Evolutionary conservation across 35 echinoderm and acorn worm genomes (phyloP), one percentile per base, ranked within the genome.

Genomic region (Nesometra sesokonis): DNA sequence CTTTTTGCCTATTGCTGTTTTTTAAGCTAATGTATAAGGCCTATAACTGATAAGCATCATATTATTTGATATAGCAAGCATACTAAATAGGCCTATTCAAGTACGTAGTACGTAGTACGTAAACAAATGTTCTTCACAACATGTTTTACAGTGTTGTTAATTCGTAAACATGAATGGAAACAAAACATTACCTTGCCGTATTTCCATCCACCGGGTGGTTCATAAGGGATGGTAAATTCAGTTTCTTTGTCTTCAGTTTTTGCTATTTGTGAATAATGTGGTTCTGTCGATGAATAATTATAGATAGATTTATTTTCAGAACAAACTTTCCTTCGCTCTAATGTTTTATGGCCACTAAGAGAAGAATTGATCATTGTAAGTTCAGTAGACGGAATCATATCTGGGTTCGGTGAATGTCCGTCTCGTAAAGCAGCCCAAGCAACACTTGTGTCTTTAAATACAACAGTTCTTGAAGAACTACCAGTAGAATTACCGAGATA

Each of bases 371-470:
- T 87, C 77, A 97, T 86, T 13, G 77, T 47, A n/a, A 97, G 77
- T 81, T 97, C 94, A 3, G 87, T 97, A n/a, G 86, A 83, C 0
- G 93, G 93, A 31, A 94, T 77, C 31, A 91, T 90, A 31, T 76
- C 85, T 0, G 52, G 31, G 29, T 93, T 87, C 0, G 80, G 35
- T 32, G 84, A 81, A n/a, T 86, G 34, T 8, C 94, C 94, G 9
- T 83, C 85, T 47, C 85, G 83, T 57, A 97, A 80, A 27, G 94
- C 94, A 17, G 91, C 94, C 94, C 94, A 97, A 27, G 94, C 94
- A 78, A 89, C 88, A 0, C 88, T 76, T 11, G 94, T 97, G 52
- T 97, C 94, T 46, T 87, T 92, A 37, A 87, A 92, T 0, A 97
- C 88, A 30, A 97, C 33, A 3, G 89, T 84, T 32, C 85, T 46